phyloP scores from a whole-genome alignment of 2,113 vertebrate genomes.

The Thunnus thynnus region DNA sequence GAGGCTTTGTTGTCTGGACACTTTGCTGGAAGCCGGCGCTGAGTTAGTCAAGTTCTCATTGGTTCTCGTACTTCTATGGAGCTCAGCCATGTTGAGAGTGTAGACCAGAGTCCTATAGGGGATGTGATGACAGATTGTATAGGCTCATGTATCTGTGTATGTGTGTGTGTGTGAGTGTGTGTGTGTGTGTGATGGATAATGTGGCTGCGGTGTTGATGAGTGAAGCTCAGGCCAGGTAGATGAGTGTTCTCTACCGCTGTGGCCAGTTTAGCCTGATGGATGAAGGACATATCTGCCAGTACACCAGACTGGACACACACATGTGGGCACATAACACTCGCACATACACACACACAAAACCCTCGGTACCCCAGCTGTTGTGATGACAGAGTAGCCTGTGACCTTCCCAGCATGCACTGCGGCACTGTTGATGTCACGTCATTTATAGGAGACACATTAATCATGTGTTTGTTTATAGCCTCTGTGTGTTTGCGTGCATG shows the following conservation, averaged over 20 bases:
- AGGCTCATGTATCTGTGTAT: conserved; percentile 17
- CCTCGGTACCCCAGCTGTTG: conserved; percentile 49
- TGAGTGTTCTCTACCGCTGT: conserved; percentile 75
- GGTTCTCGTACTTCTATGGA: conserved; percentile 49
- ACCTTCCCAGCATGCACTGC: conserved; percentile 85
- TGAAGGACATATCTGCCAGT: conserved; percentile 83
- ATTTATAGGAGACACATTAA: conserved; percentile 93
- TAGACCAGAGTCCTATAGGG: conserved; percentile 40
- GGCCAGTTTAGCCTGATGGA: conserved; percentile 81
- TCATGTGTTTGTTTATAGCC: conserved; percentile 79
- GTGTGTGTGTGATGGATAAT: conserved; percentile 65
- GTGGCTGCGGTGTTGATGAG: conserved; percentile 72
- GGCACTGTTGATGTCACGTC: conserved; percentile 79
- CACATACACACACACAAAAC: conserved; percentile 39
- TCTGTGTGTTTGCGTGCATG: conserved; percentile 21
- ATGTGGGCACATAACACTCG: not conserved
- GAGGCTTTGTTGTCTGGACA: conserved; percentile 53
- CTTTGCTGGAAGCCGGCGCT: conserved; percentile 45
- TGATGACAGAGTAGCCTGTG: conserved; percentile 81
- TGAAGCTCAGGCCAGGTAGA: conserved; percentile 77
- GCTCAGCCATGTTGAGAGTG: conserved; percentile 36
- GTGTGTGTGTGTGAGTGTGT: conserved; percentile 37
- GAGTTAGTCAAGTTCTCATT: conserved; percentile 65
- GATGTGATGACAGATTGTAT: conserved; percentile 55
- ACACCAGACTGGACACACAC: conserved; percentile 72